Evolutionary conservation across 2,888 invertebrate genomes (phyloP).

Genomic region (Leptothorax acervorum): DNA sequence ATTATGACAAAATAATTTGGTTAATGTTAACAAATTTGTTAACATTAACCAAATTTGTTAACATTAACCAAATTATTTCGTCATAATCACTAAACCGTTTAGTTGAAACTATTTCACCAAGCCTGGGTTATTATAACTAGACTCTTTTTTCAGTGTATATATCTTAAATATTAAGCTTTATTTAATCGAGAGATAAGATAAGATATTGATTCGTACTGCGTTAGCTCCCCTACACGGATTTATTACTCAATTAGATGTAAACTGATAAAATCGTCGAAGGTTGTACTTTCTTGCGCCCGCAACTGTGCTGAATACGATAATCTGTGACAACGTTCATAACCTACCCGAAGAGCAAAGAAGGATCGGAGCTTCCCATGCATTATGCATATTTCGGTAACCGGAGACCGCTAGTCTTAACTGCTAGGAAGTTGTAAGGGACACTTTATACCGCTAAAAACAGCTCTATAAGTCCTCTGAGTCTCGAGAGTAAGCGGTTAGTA

Average conservation of each 20-base stretch:
- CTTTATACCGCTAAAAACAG: conserved; percentile 48
- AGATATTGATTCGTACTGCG: background rate
- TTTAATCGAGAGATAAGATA: background rate
- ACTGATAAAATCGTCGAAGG: background rate
- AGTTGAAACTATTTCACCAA: no score
- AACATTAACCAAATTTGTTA: no score
- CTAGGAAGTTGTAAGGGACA: conserved; percentile 39
- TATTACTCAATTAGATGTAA: background rate
- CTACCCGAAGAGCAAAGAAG: conserved; percentile 17
- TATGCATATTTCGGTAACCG: conserved; percentile 52
- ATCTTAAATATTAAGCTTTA: background rate
- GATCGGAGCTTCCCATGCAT: conserved; percentile 16
- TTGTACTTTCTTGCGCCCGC: conserved; percentile 4
- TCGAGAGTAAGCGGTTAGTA: conserved; percentile 17
- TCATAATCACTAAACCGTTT: no score
- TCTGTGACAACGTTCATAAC: conserved; percentile 31
- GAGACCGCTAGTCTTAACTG: conserved; percentile 44
- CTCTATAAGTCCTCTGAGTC: conserved; percentile 42
- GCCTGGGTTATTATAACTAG: no score
- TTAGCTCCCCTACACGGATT: background rate
- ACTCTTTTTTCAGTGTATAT: no score
- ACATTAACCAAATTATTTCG: no score
- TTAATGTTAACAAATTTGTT: no score
- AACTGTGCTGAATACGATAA: conserved; percentile 5
- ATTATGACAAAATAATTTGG: no score